A percentile compares a stretch with the other conserved stretches of the same genome.
phyloP scores from a whole-genome alignment of 2,797 vertebrate genomes.

The Cottoperca gobio region DNA sequence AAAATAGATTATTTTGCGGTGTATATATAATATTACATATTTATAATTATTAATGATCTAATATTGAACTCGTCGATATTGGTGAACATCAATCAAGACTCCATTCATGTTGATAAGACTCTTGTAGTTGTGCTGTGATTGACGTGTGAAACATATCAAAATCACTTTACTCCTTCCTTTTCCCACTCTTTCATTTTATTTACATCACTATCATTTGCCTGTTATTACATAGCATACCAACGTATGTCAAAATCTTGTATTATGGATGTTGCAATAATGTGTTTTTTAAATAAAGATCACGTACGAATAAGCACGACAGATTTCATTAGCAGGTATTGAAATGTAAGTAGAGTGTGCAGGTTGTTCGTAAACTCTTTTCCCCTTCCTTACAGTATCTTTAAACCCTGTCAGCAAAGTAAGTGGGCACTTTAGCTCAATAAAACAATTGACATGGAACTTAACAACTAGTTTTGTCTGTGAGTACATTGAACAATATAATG shows the following conservation, averaged over 20 bases:
- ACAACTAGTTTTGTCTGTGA: neutral
- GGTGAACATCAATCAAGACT: neutral
- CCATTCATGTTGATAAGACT: neutral
- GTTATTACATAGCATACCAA: neutral
- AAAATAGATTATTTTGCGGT: too few species aligned
- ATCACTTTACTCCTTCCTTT: neutral
- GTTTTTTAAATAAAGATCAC: neutral
- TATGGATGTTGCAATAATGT: neutral
- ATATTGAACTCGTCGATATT: neutral
- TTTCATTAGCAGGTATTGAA: neutral
- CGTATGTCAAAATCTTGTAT: neutral
- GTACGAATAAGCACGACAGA: neutral
- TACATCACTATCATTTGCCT: neutral
- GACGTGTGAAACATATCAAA: neutral
- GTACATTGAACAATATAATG: neutral
- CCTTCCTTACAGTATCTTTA: too few species aligned
- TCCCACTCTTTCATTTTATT: neutral
- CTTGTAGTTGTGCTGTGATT: neutral
- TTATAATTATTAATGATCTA: too few species aligned
- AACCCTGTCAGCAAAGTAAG: too few species aligned
- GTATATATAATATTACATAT: too few species aligned
- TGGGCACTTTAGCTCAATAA: too few species aligned
- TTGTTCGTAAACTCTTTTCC: too few species aligned
- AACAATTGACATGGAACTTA: neutral
- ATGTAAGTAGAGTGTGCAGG: neutral